These are phyloP conservation scores for Drosophila austrosaltans DNA, from an alignment of 2,888 invertebrate genomes.

Conservation along the genomic window DNA sequence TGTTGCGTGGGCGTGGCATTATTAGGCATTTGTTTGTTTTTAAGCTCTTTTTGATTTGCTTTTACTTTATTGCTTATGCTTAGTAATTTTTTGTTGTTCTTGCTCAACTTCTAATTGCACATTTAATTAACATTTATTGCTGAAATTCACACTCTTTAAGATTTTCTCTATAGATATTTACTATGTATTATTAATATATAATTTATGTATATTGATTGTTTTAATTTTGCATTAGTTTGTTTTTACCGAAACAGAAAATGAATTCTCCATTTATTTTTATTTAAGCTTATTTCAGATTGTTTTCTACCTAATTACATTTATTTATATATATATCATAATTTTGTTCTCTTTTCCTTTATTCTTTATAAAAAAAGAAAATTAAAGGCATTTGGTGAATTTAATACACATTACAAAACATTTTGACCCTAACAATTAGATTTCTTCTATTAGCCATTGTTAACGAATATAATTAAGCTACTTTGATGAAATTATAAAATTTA, in stretches of 20 bases:
- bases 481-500: constrained; percentile 13
- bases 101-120: constrained; percentile 65
- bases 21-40: constrained; percentile 16
- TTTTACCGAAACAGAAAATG: background rate
- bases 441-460: constrained; percentile 39
- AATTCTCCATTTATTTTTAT: background rate
- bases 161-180: background rate
- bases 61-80: constrained; percentile 47
- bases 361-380: constrained; percentile 54
- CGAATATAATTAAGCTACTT: constrained; percentile 54
- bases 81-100: constrained; percentile 20
- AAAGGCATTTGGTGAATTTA: constrained; percentile 70
- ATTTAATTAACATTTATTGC: constrained; percentile 69
- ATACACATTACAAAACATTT: constrained; percentile 23
- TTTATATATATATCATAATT: background rate
- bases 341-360: background rate
- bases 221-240: constrained; percentile 1
- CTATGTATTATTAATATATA: constrained; percentile 21
- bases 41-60: constrained; percentile 21
- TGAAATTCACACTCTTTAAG: constrained; percentile 22
- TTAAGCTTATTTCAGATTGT: constrained; percentile 2
- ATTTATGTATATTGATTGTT: constrained; percentile 27
- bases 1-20: constrained; percentile 25
- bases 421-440: constrained; percentile 24
- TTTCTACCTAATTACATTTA: background rate